Percentiles rank a stretch among this genome's conserved stretches.
Conservation (phyloP, 2,797 vertebrate species). For the Platalea minor region DNA sequence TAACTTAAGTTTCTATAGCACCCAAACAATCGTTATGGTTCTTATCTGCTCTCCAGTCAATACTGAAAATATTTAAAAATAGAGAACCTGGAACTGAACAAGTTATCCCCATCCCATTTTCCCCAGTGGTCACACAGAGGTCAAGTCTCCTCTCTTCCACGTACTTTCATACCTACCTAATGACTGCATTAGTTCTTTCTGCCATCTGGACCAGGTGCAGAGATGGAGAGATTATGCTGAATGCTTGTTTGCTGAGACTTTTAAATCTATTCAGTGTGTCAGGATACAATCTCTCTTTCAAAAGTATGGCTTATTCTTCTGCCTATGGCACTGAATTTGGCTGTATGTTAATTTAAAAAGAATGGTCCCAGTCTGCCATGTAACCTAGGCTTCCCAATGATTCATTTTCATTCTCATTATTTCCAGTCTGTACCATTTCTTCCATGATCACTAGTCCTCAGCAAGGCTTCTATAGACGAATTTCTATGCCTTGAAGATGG, state of each 20-base stretch:
- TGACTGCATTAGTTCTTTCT: not conserved
- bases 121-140: not conserved
- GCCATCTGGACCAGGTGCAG: not conserved
- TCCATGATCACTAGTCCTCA: not conserved
- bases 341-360: not conserved
- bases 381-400: not conserved
- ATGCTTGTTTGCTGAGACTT: not conserved
- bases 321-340: not conserved
- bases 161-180: not conserved
- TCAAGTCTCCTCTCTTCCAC: not conserved
- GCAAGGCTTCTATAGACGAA: not conserved
- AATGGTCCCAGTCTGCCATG: not conserved
- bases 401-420: not conserved
- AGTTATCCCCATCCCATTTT: not conserved
- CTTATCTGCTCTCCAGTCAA: not conserved
- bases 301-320: not conserved
- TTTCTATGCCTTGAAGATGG: not conserved
- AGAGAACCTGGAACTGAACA: not conserved
- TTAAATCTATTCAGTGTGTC: not conserved
- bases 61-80: not conserved
- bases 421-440: not conserved
- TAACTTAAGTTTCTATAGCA: not conserved
- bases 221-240: not conserved
- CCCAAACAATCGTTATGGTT: not conserved
- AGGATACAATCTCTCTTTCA: not conserved